Percentiles rank a stretch among this genome's conserved stretches.
Conservation (phyloP, 1,140 invertebrate species). For the Cherax destructor region DNA sequence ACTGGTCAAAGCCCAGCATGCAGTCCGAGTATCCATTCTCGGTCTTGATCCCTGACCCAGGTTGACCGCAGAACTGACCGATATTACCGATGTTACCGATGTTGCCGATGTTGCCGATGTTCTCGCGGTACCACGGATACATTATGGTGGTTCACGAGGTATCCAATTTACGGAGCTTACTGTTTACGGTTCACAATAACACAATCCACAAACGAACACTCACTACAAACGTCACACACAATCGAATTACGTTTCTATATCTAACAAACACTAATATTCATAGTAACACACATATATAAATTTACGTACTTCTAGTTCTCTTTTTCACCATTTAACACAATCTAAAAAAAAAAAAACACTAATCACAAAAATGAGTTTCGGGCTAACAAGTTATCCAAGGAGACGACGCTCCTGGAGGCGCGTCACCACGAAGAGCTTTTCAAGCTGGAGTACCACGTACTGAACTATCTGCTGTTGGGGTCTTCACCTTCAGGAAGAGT, state of each 20-base stretch:
- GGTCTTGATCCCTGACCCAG: conserved; percentile 51
- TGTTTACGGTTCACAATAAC: not conserved
- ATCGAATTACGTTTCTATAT: not conserved
- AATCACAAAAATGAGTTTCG: not conserved
- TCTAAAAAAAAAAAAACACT: not conserved
- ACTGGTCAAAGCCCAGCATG: conserved; percentile 61
- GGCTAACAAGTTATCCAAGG: not conserved
- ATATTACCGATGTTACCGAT: conserved; percentile 59
- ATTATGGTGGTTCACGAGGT: conserved; percentile 32
- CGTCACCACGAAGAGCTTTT: not conserved
- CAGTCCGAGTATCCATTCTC: conserved; percentile 66
- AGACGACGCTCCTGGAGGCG: not conserved
- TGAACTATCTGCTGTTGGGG: not conserved
- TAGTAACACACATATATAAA: not conserved
- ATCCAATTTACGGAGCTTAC: not conserved
- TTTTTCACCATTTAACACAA: not conserved
- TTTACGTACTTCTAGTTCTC: not conserved
- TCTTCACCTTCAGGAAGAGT: not conserved
- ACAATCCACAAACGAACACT: not conserved
- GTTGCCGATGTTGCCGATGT: conserved; percentile 54
- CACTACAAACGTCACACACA: not conserved
- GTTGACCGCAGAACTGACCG: conserved; percentile 62
- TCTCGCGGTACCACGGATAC: conserved; percentile 65
- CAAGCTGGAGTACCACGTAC: no score
- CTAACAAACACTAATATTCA: not conserved